Conservation (phyloP, 2,113 vertebrate genomes). For the Enhydra lutris region DNA sequence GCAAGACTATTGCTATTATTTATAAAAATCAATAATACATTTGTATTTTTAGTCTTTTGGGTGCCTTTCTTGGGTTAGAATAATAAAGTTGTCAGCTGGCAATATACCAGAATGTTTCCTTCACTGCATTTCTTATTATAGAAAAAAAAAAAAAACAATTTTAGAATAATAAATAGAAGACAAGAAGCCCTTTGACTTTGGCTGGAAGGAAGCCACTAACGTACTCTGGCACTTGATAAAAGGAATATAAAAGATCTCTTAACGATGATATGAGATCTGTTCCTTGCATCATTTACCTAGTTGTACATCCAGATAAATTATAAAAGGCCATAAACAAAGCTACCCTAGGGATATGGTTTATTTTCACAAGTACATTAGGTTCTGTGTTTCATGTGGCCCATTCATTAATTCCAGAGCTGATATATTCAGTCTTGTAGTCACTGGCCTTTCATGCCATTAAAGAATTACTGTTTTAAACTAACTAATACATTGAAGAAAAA, state of each 20-base stretch:
- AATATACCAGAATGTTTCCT: conserved; percentile 5
- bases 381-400: neutral
- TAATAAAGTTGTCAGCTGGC: conserved; percentile 27
- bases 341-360: neutral
- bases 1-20: neutral
- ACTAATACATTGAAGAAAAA: neutral
- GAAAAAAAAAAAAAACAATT: conserved; percentile 24
- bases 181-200: neutral
- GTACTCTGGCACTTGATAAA: neutral
- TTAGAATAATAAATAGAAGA: conserved; percentile 15
- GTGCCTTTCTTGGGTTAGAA: neutral
- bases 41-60: neutral
- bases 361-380: neutral
- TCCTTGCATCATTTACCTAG: neutral
- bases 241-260: neutral
- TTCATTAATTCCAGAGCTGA: neutral
- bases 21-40: conserved; percentile 31
- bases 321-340: neutral
- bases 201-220: neutral
- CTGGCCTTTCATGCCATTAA: neutral
- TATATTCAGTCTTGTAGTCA: neutral
- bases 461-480: conserved; percentile 22
- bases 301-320: neutral
- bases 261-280: neutral
- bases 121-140: neutral